Evolutionary conservation across 2,113 vertebrate species (phyloP).

Genomic region (Chauna torquata): DNA sequence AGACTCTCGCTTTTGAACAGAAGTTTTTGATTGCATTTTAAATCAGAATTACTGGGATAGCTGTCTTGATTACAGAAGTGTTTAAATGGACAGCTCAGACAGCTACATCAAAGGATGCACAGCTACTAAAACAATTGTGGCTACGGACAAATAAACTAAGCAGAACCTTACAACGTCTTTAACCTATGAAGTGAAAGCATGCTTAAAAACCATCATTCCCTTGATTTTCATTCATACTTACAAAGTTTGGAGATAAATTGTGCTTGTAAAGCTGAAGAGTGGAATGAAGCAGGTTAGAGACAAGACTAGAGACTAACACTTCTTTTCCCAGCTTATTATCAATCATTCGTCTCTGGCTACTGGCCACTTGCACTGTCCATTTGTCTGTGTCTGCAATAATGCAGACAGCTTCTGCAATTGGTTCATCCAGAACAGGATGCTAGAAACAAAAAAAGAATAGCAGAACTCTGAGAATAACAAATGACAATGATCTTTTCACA

Average conservation of each 20-base stretch:
- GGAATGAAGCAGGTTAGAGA: slow-evolving; percentile 94
- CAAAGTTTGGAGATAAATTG: slow-evolving; percentile 96
- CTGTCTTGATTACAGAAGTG: not conserved
- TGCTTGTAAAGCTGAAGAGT: slow-evolving; percentile 97
- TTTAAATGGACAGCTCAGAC: not conserved
- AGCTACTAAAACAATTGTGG: not conserved
- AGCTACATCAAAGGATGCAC: not conserved
- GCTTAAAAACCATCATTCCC: not conserved
- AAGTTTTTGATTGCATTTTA: not conserved
- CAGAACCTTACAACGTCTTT: not conserved
- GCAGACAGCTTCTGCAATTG: slow-evolving; percentile 97
- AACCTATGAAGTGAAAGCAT: not conserved
- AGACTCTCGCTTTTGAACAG: not conserved
- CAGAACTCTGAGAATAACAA: not conserved
- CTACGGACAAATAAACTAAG: not conserved
- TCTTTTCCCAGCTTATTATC: slow-evolving; percentile 95
- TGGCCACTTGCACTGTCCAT: slow-evolving; percentile 97
- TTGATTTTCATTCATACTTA: slow-evolving; percentile 65
- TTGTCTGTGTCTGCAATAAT: slow-evolving; percentile 97
- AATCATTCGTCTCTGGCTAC: slow-evolving; percentile 90
- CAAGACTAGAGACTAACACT: slow-evolving; percentile 93
- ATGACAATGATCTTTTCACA: accelerated
- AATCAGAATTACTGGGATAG: not conserved
- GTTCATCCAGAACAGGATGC: slow-evolving; percentile 98
- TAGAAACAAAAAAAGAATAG: slow-evolving; percentile 50